Base-by-base conservation (phyloP, 2,888 invertebrate species). In the Lycocerus yunnanus region DNA sequence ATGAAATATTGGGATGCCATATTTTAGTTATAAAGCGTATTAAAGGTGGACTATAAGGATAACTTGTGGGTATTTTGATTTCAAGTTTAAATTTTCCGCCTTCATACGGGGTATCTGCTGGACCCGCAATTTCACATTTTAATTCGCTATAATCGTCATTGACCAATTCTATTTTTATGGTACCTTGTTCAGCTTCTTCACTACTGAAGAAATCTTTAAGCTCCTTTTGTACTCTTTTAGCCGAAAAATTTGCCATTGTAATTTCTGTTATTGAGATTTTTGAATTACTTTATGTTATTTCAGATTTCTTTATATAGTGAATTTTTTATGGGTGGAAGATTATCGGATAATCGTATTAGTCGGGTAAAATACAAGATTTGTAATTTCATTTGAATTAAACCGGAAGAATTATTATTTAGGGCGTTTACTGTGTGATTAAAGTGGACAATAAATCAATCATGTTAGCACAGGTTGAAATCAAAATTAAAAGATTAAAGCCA, bases 21-120 rank as follows among this genome's bases (percentile, higher is more conserved):
- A 99, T 97, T 89, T 95, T 97, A 77, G 99, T 99, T 81, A 95
- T 91, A 89, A 99, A 99, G 80, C 96, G 93, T 78, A 99, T 96
- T 97, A 98, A 98, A 68, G 99, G 99, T 78, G 99, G 99, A 90
- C 97, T 97, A 87, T 99, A 99, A n/a, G 99, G 99, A 90, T 99
- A 99, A 63, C 97, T 97, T 88, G 99, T 98, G 82, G 99, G 99
- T 80, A 99, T 97, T 90, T 95, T 96, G 78, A 99, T 99, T 88
- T 99, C 98, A 79, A 99, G 90, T 78, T 94, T 88, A 89, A 97
- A 99, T 82, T 91, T 94, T 14, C 98, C 99, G 63, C 97, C 98
- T 88, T 98, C 98, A 86, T 99, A 99, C 0, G 99, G 98, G 27
- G 98, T 99, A 84, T 99, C 99, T 27, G 97, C 96, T 8, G 99